phyloP scores from a whole-genome alignment of 2,113 vertebrate genomes.

The Calidris pugnax region DNA sequence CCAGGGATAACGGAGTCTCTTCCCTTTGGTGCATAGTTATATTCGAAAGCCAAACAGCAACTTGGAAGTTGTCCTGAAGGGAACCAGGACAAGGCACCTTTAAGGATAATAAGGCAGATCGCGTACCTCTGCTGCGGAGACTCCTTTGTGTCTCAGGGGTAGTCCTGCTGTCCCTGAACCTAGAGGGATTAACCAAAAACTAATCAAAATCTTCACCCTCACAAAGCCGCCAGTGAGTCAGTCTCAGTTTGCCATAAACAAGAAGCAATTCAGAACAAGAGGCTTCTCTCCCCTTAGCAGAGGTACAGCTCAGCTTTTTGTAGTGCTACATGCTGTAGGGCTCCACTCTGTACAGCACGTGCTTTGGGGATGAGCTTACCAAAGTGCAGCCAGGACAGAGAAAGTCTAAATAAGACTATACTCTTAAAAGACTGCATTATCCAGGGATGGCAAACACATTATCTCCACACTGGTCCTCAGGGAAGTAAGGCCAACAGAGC shows the following conservation, averaged over 20 bases:
- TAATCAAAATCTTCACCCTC: background rate
- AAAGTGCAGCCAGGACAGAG: background rate
- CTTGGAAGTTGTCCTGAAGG: conserved; percentile 9
- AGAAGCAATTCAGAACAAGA: background rate
- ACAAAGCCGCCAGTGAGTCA: background rate
- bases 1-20: background rate
- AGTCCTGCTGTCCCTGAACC: background rate
- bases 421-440: background rate
- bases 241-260: background rate
- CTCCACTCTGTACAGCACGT: background rate
- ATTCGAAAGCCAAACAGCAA: background rate
- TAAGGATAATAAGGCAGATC: conserved; percentile 54
- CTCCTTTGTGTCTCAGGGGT: background rate
- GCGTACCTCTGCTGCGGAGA: background rate
- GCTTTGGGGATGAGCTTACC: background rate
- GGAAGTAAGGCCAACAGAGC: background rate
- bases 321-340: fast-evolving
- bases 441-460: background rate
- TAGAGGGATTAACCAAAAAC: background rate
- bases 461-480: background rate
- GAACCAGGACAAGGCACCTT: conserved; percentile 53
- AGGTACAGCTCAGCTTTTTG: background rate
- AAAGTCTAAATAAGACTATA: background rate
- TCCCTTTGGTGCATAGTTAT: conserved; percentile 39
- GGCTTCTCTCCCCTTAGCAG: background rate